Evolutionary conservation across 2,888 invertebrate species (phyloP), one percentile per base, ranked within the genome.

Genomic region (Dicranocentrus wangi): DNA sequence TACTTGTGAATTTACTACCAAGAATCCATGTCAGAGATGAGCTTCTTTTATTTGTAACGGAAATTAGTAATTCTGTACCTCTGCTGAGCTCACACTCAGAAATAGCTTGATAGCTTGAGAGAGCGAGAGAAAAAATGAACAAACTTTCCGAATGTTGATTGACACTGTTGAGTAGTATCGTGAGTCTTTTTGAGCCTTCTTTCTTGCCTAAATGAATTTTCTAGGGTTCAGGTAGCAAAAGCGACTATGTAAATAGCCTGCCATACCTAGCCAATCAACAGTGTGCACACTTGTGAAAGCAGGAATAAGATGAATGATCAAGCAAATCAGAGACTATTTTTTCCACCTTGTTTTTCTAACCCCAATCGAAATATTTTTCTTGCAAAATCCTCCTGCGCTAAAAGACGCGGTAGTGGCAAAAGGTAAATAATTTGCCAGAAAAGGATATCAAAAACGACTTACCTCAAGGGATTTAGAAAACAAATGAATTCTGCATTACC

Each of bases 351-450:
- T 32, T 66, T 66, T 66, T 66, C 5, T 66, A 66, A 66, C 66
- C 66, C 47, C 66, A 47, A 66, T 66, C 10, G 23, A 63, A n/a
- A n/a, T n/a, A n/a, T n/a, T n/a, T n/a, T n/a, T n/a, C 32, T 39
- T 63, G 39, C 51, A 51, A 51, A 51, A 51, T 51, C n/a, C 10
- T 51, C n/a, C 3, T 51, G 13, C 7, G 17, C 7, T 51, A n/a
- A 13, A 13, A 5, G 10, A 5, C 17, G 51, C 58, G 58, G 58
- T n/a, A n/a, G 21, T 28, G 27, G 27, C 71, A 58, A 75, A n/a
- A 75, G 28, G 60, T 69, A 76, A 76, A 69, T 68, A 76, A 76
- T 60, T 47, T 76, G 76, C 76, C 76, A 76, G 76, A 76, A 69
- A 76, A 58, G 76, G 76, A 32, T 42, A 68, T 66, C 55, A 43